Evolutionary conservation across 1,140 invertebrate genomes (phyloP), one percentile per base, ranked within the genome.

Genomic region (Meteorus sp.): DNA sequence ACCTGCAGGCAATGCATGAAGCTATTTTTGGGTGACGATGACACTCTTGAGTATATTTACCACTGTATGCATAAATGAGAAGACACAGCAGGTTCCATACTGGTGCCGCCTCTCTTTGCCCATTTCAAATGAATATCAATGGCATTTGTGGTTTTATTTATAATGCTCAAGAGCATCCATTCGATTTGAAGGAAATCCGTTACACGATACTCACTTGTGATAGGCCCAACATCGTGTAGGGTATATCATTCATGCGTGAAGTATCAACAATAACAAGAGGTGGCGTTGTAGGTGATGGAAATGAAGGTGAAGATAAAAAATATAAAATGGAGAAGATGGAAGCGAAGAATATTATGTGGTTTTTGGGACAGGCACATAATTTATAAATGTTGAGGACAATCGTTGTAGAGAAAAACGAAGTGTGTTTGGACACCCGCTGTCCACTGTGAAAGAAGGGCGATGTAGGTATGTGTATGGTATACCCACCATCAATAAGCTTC

Each of bases 371-470:
- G 41, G 8, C n/a, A 48, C 35, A 59, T 51, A 56, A 59, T 48
- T 63, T 53, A 56, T 11, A 8, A 37, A 19, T 29, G 17, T 11
- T n/a, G 27, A 31, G 22, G 37, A 43, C 27, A 57, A 58, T 35
- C 51, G 52, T 45, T 29, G 4, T 9, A 29, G 27, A 29, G 27
- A 35, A 41, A 29, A 17, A 35, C 6, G 3, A 53, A 31, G 57
- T 57, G 65, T 71, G 64, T 71, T 71, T 71, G 69, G 69, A 71
- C 67, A 69, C 65, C 63, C 63, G 61, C 60, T 63, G 65, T 67
- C 66, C 19, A 19, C 27, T 5, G 51, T 59, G 54, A 61, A 47
- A 59, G 31, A 48, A 47, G 48, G 41, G 39, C 47, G 41, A 9
- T 33, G 27, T 45, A 31, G 43, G 9, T n/a, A n/a, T n/a, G n/a